Evolutionary conservation across 2,113 vertebrate genomes (phyloP).

Genomic region (Clarias macrocephalus): DNA sequence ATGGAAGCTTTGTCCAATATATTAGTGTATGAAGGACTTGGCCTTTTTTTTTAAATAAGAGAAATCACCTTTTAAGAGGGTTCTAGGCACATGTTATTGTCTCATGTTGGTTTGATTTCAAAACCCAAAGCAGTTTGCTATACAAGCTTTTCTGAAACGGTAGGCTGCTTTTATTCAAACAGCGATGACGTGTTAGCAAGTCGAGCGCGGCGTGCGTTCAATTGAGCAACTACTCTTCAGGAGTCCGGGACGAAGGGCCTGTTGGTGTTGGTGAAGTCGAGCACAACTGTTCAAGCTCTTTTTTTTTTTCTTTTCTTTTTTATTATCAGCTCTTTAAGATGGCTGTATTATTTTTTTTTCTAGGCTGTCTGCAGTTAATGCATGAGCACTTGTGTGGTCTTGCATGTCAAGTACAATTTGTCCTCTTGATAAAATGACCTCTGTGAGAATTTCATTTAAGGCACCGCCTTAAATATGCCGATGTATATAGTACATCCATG

Average conservation of each 20-base stretch:
- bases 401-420: slow-evolving; percentile 10
- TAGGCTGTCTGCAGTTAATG: slow-evolving; percentile 8
- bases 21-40: background rate
- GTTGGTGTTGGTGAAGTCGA: background rate
- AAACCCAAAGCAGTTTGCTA: background rate
- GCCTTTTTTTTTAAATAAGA: background rate
- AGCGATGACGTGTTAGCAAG: background rate
- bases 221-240: background rate
- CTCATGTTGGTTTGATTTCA: background rate
- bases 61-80: background rate
- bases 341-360: background rate
- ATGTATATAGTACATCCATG: slow-evolving; percentile 27
- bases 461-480: slow-evolving; percentile 10
- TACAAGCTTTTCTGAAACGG: background rate
- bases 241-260: background rate
- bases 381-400: slow-evolving; percentile 1
- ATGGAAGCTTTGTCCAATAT: background rate
- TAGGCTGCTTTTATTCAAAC: slow-evolving; percentile 15
- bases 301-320: background rate
- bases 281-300: background rate
- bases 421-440: slow-evolving; percentile 12
- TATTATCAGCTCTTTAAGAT: slow-evolving; percentile 7
- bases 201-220: background rate
- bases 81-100: background rate
- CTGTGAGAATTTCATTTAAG: slow-evolving; percentile 23